Conservation (phyloP, 2,888 invertebrate species). For the Nysson spinosus region DNA sequence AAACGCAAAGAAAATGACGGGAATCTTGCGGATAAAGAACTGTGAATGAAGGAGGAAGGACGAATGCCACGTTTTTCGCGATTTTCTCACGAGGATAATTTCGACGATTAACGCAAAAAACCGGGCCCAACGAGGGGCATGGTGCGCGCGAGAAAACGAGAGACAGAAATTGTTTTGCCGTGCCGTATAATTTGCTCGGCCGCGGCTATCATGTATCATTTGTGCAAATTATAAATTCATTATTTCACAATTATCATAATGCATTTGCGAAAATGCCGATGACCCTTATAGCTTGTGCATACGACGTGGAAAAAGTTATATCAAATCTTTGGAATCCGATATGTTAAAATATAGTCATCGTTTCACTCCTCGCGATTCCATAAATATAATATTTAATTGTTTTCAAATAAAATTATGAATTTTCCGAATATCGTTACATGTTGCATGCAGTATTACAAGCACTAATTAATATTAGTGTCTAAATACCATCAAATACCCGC, state of each 20-base stretch:
- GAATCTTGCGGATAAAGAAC: slow-evolving; percentile 20
- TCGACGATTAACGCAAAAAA: slow-evolving; percentile 64
- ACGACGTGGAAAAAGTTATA: too few species aligned
- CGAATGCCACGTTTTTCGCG: slow-evolving; percentile 62
- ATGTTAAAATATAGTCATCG: too few species aligned
- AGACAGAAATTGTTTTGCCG: slow-evolving; percentile 69
- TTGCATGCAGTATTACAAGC: too few species aligned
- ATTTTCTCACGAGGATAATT: slow-evolving; percentile 71
- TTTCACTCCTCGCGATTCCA: too few species aligned
- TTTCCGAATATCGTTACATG: too few species aligned
- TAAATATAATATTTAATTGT: too few species aligned
- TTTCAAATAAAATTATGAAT: too few species aligned
- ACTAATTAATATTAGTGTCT: too few species aligned
- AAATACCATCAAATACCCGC: too few species aligned
- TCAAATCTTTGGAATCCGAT: too few species aligned
- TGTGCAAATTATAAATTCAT: slow-evolving; percentile 76
- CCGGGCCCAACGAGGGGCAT: slow-evolving; percentile 41
- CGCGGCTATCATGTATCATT: slow-evolving; percentile 74
- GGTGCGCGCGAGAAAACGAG: slow-evolving; percentile 52
- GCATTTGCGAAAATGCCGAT: slow-evolving; percentile 72
- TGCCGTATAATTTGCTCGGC: slow-evolving; percentile 73
- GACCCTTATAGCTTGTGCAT: too few species aligned
- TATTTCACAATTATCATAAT: slow-evolving; percentile 76
- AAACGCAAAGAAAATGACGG: slow-evolving; percentile 38
- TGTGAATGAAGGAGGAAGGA: slow-evolving; percentile 22